phyloP scores from a whole-genome alignment of 2,797 vertebrate genomes.

The Pristis pectinata region DNA sequence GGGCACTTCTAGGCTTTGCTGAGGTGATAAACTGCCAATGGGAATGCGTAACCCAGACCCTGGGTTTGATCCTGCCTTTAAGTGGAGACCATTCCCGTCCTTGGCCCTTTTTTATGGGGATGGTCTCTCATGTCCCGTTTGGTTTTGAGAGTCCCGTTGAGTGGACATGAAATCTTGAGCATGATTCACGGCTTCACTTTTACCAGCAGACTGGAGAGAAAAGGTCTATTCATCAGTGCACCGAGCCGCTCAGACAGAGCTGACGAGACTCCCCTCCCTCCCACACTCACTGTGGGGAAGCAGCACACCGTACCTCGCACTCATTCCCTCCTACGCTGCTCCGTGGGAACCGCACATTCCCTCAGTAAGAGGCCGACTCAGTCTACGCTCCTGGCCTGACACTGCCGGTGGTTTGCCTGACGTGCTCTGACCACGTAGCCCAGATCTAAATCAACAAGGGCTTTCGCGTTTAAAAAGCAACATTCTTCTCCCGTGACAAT shows the following conservation, averaged over 20 bases:
- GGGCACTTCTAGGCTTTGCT: no score
- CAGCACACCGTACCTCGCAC: neutral
- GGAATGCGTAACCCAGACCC: no score
- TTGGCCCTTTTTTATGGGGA: neutral
- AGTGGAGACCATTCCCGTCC: no score
- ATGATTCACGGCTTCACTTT: neutral
- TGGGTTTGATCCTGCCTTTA: no score
- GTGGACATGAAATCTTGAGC: neutral
- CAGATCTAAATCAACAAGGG: neutral
- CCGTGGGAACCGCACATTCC: neutral
- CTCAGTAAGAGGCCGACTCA: neutral
- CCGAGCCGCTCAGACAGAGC: no score
- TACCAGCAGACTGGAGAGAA: neutral
- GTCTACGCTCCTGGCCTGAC: neutral
- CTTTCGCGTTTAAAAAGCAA: neutral
- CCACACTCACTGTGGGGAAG: slow-evolving; percentile 15
- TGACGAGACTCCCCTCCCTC: rapidly evolving
- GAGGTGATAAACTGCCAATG: no score
- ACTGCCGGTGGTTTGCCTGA: neutral
- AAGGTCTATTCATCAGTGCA: neutral
- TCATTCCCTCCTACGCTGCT: neutral
- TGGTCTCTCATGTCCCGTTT: neutral
- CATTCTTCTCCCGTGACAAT: neutral
- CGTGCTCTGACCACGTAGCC: neutral
- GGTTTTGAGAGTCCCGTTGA: neutral